phyloP scores from a whole-genome alignment of 2,113 vertebrate genomes.

The Gallinago media region DNA sequence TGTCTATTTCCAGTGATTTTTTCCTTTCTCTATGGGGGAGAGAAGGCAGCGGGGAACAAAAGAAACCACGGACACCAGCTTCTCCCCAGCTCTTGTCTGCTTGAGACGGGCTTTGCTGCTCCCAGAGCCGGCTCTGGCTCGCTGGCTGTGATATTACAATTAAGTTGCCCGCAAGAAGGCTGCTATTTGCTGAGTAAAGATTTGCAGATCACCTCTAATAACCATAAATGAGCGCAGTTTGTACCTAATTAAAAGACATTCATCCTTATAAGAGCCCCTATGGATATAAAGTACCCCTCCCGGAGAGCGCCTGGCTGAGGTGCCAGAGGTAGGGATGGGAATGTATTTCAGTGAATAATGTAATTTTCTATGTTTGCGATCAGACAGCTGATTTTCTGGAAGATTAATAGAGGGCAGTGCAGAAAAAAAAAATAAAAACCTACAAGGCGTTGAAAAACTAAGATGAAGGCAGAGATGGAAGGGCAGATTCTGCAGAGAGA shows the following conservation, averaged over 20 bases:
- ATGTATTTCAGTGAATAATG: background rate
- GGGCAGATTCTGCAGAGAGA: background rate
- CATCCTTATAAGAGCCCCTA: background rate
- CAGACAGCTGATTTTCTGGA: background rate
- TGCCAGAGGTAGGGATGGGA: background rate
- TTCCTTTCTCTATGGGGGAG: background rate
- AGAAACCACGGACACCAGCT: rapidly evolving
- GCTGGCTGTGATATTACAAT: background rate
- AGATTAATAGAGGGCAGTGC: background rate
- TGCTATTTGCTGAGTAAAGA: background rate
- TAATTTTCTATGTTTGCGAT: background rate
- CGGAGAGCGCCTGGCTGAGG: background rate
- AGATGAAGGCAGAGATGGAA: background rate
- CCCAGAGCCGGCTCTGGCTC: background rate
- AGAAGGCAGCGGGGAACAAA: background rate
- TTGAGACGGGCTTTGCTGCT: background rate
- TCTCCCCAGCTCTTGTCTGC: background rate
- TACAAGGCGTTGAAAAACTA: background rate
- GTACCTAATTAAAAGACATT: conserved; percentile 9
- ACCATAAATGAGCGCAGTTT: background rate
- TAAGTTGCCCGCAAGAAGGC: background rate
- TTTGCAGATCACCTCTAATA: background rate
- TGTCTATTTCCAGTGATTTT: background rate
- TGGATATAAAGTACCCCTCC: background rate
- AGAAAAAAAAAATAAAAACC: background rate